These are phyloP conservation scores for Sylvietta virens DNA, from an alignment of 2,113 vertebrate genomes.

Conservation along the genomic window DNA sequence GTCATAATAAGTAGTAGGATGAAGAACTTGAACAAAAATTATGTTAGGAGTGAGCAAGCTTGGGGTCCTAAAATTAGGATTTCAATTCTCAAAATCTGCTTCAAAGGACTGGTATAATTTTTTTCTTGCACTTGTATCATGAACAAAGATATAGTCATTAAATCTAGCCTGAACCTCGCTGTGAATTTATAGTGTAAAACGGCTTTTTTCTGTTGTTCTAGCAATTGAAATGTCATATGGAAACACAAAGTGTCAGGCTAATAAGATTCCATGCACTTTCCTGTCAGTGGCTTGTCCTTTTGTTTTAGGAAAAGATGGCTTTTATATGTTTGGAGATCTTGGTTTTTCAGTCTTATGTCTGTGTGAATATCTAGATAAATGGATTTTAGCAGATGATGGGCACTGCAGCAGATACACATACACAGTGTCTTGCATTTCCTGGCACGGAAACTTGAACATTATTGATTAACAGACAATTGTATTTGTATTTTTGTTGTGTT, in stretches of 20 bases:
- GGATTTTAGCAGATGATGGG: neutral
- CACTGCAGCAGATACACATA: neutral
- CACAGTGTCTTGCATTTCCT: neutral
- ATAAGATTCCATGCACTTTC: neutral
- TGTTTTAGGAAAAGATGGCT: neutral
- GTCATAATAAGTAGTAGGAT: neutral
- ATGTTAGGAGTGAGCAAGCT: neutral
- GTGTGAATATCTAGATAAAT: neutral
- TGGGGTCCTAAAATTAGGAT: neutral
- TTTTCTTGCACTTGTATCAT: neutral
- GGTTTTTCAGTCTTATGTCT: neutral
- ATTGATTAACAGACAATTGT: neutral
- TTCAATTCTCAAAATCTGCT: neutral
- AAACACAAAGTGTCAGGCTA: neutral
- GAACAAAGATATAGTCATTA: neutral
- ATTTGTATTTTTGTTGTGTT: neutral
- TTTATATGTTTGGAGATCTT: neutral
- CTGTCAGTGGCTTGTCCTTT: neutral
- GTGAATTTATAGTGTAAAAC: neutral
- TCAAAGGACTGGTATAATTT: neutral
- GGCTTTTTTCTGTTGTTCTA: neutral
- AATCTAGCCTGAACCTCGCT: neutral
- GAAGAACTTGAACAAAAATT: neutral
- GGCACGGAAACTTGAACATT: neutral
- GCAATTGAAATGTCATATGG: neutral